Conservation (phyloP, 2,797 vertebrate species). For the Avahi laniger region DNA sequence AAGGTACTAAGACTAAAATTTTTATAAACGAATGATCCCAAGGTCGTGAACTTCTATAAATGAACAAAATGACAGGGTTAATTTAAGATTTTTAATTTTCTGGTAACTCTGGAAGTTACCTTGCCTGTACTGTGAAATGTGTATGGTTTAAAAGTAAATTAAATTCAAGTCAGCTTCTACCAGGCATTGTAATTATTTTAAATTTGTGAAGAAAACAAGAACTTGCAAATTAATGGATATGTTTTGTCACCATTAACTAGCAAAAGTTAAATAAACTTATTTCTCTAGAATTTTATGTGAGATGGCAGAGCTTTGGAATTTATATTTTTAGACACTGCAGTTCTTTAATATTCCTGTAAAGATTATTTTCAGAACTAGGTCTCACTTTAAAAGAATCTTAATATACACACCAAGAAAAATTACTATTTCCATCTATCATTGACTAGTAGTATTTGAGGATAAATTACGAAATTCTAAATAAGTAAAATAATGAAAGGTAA, state of each 20-base stretch:
- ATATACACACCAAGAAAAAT: conserved; percentile 49
- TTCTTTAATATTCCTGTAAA: conserved; percentile 57
- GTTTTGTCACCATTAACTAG: conserved; percentile 24
- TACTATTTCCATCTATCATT: conserved; percentile 15
- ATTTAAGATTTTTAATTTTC: neutral
- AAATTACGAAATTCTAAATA: conserved; percentile 50
- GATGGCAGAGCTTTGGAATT: conserved; percentile 10
- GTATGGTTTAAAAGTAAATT: neutral
- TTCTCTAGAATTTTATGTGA: conserved; percentile 57
- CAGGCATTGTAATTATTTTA: conserved; percentile 27
- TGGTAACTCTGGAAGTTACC: neutral
- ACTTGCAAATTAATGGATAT: conserved; percentile 33
- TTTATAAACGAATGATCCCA: neutral
- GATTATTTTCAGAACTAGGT: conserved; percentile 58
- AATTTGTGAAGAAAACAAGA: conserved; percentile 57
- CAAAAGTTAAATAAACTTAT: conserved; percentile 53
- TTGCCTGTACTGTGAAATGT: neutral
- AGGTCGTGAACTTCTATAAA: neutral
- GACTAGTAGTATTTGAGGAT: neutral
- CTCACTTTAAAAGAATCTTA: conserved; percentile 45
- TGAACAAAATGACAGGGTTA: neutral
- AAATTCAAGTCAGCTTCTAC: conserved; percentile 11
- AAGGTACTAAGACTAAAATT: neutral
- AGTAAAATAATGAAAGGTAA: conserved; percentile 34
- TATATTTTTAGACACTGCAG: conserved; percentile 60